Evolutionary conservation across 2,113 vertebrate genomes (phyloP), one percentile per base, ranked within the genome.

Genomic region (Rhadina sibilatrix): DNA sequence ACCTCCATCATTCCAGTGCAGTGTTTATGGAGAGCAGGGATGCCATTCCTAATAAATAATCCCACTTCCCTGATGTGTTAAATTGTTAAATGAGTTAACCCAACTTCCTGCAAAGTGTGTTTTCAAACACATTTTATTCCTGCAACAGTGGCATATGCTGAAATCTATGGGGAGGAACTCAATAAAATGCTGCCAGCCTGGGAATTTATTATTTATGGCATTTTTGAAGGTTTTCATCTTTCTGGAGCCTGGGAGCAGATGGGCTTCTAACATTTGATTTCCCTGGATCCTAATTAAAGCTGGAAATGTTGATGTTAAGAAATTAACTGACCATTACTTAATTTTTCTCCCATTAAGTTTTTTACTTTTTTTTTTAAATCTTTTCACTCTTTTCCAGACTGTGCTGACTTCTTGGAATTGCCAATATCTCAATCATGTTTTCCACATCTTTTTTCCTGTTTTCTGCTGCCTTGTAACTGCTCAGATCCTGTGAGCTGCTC

Each of bases 251-350:
- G 12, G 37, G 70, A 78, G 60, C 61, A 85, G 59, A 74, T 93
- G 56, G 64, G 38, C 31, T 87, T 89, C 76, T 11, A 83, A 5
- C 74, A 70, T 87, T 61, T 94, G 64, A 87, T 89, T 93, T 97
- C 95, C 78, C 83, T 3, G 70, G 83, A 13, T 89, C 37, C 70
- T 72, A 89, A 93, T 95, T 96, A 95, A 96, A 95, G 64, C 71
- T 50, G 65, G 44, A 65, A n/a, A 54, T 54, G 60, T 37, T 89
- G 83, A 57, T 50, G 40, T 87, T 91, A 66, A 57, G 68, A 86
- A 93, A 87, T 49, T 77, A 90, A 93, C 71, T 95, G 93, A 93
- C 94, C 88, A 83, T 94, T 94, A 40, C 61, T 87, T 93, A 85
- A 74, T 76, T 88, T 96, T 88, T 92, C 81, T 91, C 40, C 46